phyloP scores from a whole-genome alignment of 2,888 invertebrate species.

The Stictocephala bisonia region DNA sequence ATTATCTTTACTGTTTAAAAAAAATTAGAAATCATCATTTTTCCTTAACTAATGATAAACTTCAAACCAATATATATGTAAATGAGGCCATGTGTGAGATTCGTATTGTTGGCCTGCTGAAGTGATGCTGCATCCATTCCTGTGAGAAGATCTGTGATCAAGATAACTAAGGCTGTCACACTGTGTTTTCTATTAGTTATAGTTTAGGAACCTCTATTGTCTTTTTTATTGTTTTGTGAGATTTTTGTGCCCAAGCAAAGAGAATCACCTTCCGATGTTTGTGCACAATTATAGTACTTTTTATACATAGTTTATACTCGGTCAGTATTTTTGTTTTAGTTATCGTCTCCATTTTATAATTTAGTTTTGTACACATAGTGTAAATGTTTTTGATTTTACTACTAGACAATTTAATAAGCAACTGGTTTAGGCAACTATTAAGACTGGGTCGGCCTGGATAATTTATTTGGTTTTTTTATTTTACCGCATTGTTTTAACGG shows the following conservation, averaged over 20 bases:
- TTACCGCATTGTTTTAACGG: slow-evolving; percentile 12
- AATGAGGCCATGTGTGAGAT: no score
- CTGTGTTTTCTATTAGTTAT: slow-evolving; percentile 36
- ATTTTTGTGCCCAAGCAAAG: slow-evolving; percentile 40
- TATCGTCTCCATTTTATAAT: not conserved
- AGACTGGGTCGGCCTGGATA: slow-evolving; percentile 35
- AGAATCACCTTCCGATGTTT: slow-evolving; percentile 27
- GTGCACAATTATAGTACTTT: slow-evolving; percentile 10
- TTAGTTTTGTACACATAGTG: not conserved
- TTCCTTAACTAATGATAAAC: no score
- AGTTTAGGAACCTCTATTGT: slow-evolving; percentile 20
- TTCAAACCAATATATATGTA: no score
- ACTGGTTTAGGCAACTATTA: slow-evolving; percentile 28
- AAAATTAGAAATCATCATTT: no score
- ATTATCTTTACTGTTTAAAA: no score
- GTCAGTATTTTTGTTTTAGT: slow-evolving; percentile 23
- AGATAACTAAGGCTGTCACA: slow-evolving; percentile 36
- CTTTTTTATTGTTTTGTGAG: slow-evolving; percentile 1
- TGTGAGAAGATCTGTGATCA: slow-evolving; percentile 34
- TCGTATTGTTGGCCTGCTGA: no score
- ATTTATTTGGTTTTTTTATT: slow-evolving; percentile 9
- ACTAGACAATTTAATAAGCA: not conserved
- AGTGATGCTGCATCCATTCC: slow-evolving; percentile 37
- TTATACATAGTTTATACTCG: not conserved
- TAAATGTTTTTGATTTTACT: not conserved